Conservation (phyloP, 2,797 vertebrate species). For the Petrocephalus schoutedeni region DNA sequence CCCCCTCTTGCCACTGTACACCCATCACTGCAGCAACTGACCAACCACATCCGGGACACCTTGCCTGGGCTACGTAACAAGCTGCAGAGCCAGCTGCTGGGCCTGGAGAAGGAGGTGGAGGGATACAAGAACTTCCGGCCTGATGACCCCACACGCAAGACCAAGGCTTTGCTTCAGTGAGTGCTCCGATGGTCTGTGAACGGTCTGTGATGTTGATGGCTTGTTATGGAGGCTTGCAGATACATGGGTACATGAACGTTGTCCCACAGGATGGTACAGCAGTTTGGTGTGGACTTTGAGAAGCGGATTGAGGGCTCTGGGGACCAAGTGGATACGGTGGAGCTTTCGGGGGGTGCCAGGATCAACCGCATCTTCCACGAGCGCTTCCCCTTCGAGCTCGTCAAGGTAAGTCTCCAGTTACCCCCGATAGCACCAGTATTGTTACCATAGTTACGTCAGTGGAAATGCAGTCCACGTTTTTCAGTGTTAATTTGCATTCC, state of each 20-base stretch:
- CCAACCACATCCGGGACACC: slow-evolving; percentile 93
- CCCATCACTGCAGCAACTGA: slow-evolving; percentile 76
- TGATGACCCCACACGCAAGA: slow-evolving; percentile 85
- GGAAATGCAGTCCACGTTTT: neutral
- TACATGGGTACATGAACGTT: neutral
- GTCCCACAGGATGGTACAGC: slow-evolving; percentile 86
- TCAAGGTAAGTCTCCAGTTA: slow-evolving; percentile 67
- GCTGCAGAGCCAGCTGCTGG: slow-evolving; percentile 86
- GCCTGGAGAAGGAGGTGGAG: slow-evolving; percentile 92
- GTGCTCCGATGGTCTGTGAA: slow-evolving; percentile 37
- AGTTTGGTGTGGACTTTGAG: slow-evolving; percentile 94
- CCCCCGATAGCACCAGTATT: neutral
- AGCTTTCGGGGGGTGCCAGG: slow-evolving; percentile 85
- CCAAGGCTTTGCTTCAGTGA: slow-evolving; percentile 89
- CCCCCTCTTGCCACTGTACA: neutral
- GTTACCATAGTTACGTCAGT: neutral
- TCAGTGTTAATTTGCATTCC: neutral
- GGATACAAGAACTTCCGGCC: slow-evolving; percentile 92
- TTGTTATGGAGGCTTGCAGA: neutral
- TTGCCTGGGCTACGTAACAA: slow-evolving; percentile 85
- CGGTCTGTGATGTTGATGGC: neutral
- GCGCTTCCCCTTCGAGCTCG: slow-evolving; percentile 85
- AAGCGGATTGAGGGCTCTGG: slow-evolving; percentile 92
- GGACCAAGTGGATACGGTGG: slow-evolving; percentile 90
- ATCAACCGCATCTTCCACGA: slow-evolving; percentile 95